Base-by-base conservation (phyloP, 2,113 vertebrate species). In the Crypturellus undulatus region DNA sequence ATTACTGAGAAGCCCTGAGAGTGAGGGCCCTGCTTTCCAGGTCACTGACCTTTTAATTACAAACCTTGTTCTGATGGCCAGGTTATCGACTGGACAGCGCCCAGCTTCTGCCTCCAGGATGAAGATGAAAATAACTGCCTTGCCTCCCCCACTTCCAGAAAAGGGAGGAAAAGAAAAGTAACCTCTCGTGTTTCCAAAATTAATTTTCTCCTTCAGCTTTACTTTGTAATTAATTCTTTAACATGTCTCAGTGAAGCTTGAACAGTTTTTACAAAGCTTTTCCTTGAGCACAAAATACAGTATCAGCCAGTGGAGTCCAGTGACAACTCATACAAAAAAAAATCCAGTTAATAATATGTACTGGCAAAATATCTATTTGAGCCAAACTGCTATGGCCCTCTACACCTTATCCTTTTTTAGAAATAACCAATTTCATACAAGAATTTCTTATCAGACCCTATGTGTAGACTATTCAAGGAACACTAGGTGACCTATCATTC, bases 11-110 rank as follows among this genome's bases (percentile, higher is more conserved):
- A 97, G 96, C 97, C 97, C 97, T 97, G 97, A 95, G 97, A 98
- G 97, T 97, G 96, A 98, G 98, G 97, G 94, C 97, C 96, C 92
- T 79, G 94, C 97, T 98, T 98, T 98, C 98, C 98, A 98, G 98
- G 98, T 98, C 98, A 98, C 96, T 98, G 98, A 98, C 98, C 98
- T 98, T 98, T 99, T 98, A 99, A 98, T 98, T 98, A 98, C 97
- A 97, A 97, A 97, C 98, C 98, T 98, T 98, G 98, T 98, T 98
- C 98, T 97, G 98, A 98, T 97, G 97, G 97, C 96, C 98, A 98
- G 97, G 98, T 98, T 98, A 98, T 98, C 97, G 98, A 98, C 98
- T 98, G 98, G 97, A 96, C 97, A 96, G 97, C 98, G 98, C 97
- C 97, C 98, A 96, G 94, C 96, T 95, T 98, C 97, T 95, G 94